Conservation (phyloP, 1,140 invertebrate species). For the Scaptodrosophila lebanonensis region DNA sequence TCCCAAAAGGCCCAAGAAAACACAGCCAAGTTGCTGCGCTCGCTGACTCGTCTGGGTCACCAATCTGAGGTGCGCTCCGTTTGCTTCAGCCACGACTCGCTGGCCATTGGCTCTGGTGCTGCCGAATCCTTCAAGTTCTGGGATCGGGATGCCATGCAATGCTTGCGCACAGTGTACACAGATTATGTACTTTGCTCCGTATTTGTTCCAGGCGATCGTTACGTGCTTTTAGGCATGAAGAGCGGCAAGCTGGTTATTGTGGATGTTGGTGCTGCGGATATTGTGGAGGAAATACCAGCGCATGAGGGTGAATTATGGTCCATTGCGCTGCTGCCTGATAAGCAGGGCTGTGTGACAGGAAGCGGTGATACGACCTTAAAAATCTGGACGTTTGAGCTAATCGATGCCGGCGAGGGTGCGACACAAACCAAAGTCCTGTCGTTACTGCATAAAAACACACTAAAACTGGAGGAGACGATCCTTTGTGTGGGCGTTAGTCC, state of each 20-base stretch:
- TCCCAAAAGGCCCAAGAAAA: slow-evolving; percentile 77
- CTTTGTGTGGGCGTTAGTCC: slow-evolving; percentile 89
- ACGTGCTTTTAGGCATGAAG: slow-evolving; percentile 93
- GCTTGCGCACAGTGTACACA: slow-evolving; percentile 86
- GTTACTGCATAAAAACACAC: slow-evolving; percentile 86
- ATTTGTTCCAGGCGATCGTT: slow-evolving; percentile 94
- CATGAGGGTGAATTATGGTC: slow-evolving; percentile 89
- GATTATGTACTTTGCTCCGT: slow-evolving; percentile 85
- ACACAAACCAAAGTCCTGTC: slow-evolving; percentile 82
- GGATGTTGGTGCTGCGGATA: slow-evolving; percentile 88
- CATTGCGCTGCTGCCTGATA: slow-evolving; percentile 85
- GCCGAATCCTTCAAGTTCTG: slow-evolving; percentile 94
- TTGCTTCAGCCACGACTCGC: slow-evolving; percentile 93
- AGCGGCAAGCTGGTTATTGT: slow-evolving; percentile 91
- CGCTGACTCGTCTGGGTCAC: slow-evolving; percentile 86
- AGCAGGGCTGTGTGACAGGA: slow-evolving; percentile 90
- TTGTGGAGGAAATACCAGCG: slow-evolving; percentile 87
- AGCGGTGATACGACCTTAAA: slow-evolving; percentile 94
- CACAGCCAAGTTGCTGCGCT: slow-evolving; percentile 76
- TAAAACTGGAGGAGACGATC: slow-evolving; percentile 92
- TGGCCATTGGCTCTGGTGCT: slow-evolving; percentile 90
- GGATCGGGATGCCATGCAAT: slow-evolving; percentile 91
- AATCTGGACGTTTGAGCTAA: slow-evolving; percentile 95
- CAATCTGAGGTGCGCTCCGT: slow-evolving; percentile 91
- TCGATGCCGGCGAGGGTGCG: slow-evolving; percentile 77